Conservation (phyloP, 2,797 vertebrate species). For the Coregonus suidteri region DNA sequence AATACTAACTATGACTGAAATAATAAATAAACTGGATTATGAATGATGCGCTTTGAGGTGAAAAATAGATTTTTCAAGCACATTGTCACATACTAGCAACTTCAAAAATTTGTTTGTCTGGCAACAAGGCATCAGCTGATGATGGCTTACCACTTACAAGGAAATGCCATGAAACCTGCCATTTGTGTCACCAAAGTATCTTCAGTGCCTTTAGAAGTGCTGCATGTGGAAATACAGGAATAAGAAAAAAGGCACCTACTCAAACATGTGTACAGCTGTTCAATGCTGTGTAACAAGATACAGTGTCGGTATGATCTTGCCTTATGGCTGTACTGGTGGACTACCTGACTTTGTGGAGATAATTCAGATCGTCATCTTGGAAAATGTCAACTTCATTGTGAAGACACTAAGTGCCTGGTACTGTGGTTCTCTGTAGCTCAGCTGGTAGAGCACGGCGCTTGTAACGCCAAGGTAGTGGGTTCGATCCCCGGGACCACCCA, state of each 20-base stretch:
- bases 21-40: no score
- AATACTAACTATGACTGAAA: no score
- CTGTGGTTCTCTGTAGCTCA: no score
- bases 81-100: conserved; percentile 25
- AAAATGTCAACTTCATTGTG: conserved; percentile 39
- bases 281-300: conserved; percentile 23
- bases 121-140: conserved; percentile 26
- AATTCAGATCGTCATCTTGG: conserved; percentile 34
- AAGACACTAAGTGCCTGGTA: conserved; percentile 38
- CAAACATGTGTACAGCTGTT: no score
- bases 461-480: no score
- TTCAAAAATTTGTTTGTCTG: conserved; percentile 31
- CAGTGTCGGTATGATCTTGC: conserved; percentile 29
- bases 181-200: conserved; percentile 23
- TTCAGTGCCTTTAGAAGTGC: conserved; percentile 16
- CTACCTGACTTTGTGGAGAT: conserved; percentile 38
- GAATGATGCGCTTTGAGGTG: no score
- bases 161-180: not conserved
- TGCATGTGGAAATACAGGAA: conserved; percentile 27
- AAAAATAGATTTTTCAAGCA: conserved; percentile 26
- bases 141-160: conserved; percentile 15
- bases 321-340: conserved; percentile 28
- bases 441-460: no score
- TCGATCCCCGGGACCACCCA: no score
- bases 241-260: conserved; percentile 5